Evolutionary conservation across 1,140 invertebrate genomes (phyloP).

Genomic region (Philaenus spumarius): DNA sequence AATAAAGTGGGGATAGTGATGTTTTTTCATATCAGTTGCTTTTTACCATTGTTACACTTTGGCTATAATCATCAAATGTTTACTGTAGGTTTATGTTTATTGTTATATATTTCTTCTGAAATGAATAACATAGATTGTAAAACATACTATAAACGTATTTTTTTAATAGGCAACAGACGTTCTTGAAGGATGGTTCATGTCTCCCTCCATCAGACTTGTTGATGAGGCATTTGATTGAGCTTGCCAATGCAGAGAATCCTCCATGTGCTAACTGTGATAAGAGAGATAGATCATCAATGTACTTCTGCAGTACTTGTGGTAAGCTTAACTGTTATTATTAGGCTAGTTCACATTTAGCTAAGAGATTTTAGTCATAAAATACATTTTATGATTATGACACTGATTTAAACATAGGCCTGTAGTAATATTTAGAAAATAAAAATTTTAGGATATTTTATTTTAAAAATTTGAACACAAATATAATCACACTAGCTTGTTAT

Average conservation of each 20-base stretch:
- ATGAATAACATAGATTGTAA: no score
- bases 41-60: background rate
- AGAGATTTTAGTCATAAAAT: background rate
- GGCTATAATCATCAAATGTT: background rate
- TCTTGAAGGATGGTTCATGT: slow-evolving; percentile 50
- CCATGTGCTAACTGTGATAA: slow-evolving; percentile 65
- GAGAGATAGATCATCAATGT: slow-evolving; percentile 56
- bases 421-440: no score
- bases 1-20: background rate
- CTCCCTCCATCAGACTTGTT: slow-evolving; percentile 54
- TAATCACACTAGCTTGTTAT: no score
- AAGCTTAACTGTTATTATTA: slow-evolving; percentile 28
- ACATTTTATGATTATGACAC: no score
- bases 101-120: background rate
- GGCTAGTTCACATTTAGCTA: background rate
- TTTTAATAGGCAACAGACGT: slow-evolving; percentile 48
- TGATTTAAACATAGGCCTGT: no score
- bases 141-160: no score
- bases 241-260: slow-evolving; percentile 58
- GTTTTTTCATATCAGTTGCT: background rate
- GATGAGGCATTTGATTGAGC: slow-evolving; percentile 55
- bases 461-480: no score
- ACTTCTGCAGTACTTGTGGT: slow-evolving; percentile 63
- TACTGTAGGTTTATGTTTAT: background rate
- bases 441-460: no score